phyloP scores from a whole-genome alignment of 35 echinoderm and acorn worm genomes.

The Diadema setosum region DNA sequence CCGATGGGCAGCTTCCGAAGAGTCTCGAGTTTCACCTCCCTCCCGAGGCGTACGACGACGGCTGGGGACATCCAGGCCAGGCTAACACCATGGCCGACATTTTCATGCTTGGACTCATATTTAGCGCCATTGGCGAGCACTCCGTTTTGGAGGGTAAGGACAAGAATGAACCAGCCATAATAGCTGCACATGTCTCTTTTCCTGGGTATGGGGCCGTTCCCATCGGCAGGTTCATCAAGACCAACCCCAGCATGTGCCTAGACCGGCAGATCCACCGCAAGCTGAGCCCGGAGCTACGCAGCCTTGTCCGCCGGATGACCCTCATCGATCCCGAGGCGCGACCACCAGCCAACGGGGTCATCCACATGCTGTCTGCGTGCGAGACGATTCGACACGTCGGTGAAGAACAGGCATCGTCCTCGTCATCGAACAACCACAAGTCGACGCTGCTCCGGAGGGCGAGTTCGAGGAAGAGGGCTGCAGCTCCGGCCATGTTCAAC shows the following conservation, averaged over 20 bases:
- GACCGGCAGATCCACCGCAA: constrained; percentile 79
- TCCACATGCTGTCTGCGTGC: constrained; percentile 58
- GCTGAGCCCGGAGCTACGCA: constrained; percentile 57
- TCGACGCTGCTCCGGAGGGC: not conserved
- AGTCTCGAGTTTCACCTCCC: constrained; percentile 63
- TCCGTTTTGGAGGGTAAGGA: constrained; percentile 27
- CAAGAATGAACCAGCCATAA: not conserved
- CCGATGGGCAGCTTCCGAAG: constrained; percentile 32
- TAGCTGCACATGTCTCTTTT: constrained; percentile 60
- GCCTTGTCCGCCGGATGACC: constrained; percentile 72
- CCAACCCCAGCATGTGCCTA: constrained; percentile 80
- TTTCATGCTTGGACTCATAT: constrained; percentile 80
- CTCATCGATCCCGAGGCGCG: constrained; percentile 45
- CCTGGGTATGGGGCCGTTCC: constrained; percentile 90
- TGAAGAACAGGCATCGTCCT: not conserved
- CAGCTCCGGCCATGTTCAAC: constrained; percentile 1
- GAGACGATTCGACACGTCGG: constrained; percentile 6
- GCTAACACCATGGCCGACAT: constrained; percentile 78
- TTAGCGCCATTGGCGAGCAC: constrained; percentile 74
- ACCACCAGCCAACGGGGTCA: constrained; percentile 67
- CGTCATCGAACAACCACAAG: not conserved
- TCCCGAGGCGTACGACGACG: constrained; percentile 56
- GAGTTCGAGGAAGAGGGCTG: not conserved
- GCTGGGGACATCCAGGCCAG: constrained; percentile 52
- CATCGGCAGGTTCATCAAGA: constrained; percentile 81